Base-by-base conservation (phyloP, 2,113 vertebrate species). In the Herpailurus yagouaroundi region DNA sequence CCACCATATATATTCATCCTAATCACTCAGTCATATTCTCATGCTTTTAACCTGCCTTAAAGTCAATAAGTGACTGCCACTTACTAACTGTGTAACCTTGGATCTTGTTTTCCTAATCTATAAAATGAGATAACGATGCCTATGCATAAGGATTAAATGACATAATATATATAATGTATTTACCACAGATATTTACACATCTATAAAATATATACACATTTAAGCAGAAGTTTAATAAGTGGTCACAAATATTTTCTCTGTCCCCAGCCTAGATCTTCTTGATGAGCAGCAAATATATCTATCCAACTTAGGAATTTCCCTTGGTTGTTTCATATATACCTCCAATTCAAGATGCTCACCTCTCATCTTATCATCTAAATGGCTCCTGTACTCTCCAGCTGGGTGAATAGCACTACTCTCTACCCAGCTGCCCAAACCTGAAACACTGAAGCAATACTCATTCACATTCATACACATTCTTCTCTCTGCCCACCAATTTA, bases 191-290 rank as follows among this genome's bases (percentile, higher is more conserved):
- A 94, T 36, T 60, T 57, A 88, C 23, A 87, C 66, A 81, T 74
- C 33, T 64, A 77, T 16, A 80, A 82, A 38, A n/a, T 19, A 79
- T 57, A 50, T 66, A 96, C 38, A 80, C 25, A 91, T 84, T 95
- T 94, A 95, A 95, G 71, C 36, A 91, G 85, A 97, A 93, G 25
- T 63, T 64, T 48, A 83, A 10, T 82, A 90, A 94, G 41, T 50
- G 48, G 60, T 80, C 55, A 84, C 45, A 85, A 48, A 89, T 48
- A 92, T 88, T 94, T 94, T 84, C 29, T 84, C 41, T 83, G 25
- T 85, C 69, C 79, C 86, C 31, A 93, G 45, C 41, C 41, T 87
- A 79, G 5, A 89, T 29, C 38, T 50, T 15, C 45, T 94, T 93
- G 52, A 66, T 87, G 52, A 91, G 48, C 36, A 94, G 29, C 74